phyloP scores from a whole-genome alignment of 2,888 invertebrate genomes.

The Dexiosoma caninum region DNA sequence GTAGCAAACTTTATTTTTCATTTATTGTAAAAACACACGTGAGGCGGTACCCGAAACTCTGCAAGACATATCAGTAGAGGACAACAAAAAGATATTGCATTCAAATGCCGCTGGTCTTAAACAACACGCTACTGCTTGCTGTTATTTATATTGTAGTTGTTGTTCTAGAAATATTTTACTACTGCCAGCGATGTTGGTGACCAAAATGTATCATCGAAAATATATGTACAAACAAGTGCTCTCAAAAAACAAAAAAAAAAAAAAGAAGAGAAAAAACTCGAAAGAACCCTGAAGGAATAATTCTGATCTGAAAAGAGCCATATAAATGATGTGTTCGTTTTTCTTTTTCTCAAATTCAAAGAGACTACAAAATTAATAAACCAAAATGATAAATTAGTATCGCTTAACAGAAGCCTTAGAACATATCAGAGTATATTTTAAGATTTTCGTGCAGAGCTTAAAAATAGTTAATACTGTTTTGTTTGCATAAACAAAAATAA shows the following conservation, averaged over 20 bases:
- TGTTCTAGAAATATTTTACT: background rate
- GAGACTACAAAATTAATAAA: slow-evolving; percentile 66
- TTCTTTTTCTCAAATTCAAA: slow-evolving; percentile 19
- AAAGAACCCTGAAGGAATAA: slow-evolving; percentile 21
- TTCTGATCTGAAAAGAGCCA: slow-evolving; percentile 32
- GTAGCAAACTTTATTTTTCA: slow-evolving; percentile 48
- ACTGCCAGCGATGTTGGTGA: slow-evolving; percentile 2
- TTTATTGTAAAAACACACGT: slow-evolving; percentile 47
- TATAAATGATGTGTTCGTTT: slow-evolving; percentile 32
- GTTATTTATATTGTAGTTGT: background rate
- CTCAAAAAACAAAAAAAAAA: background rate
- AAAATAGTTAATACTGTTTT: too few species aligned
- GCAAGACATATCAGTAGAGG: background rate
- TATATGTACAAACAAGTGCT: background rate
- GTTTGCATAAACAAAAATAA: too few species aligned
- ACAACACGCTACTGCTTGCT: slow-evolving; percentile 50
- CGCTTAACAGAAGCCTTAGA: slow-evolving; percentile 61
- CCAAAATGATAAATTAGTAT: slow-evolving; percentile 67
- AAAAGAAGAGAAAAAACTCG: too few species aligned
- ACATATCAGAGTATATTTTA: slow-evolving; percentile 19
- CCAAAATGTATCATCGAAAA: background rate
- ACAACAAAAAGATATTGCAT: slow-evolving; percentile 50
- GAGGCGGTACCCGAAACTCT: slow-evolving; percentile 50
- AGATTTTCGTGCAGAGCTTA: slow-evolving; percentile 3
- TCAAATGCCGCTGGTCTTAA: slow-evolving; percentile 57